Conservation (phyloP, 2,113 vertebrate genomes). For the Stictonetta naevosa region DNA sequence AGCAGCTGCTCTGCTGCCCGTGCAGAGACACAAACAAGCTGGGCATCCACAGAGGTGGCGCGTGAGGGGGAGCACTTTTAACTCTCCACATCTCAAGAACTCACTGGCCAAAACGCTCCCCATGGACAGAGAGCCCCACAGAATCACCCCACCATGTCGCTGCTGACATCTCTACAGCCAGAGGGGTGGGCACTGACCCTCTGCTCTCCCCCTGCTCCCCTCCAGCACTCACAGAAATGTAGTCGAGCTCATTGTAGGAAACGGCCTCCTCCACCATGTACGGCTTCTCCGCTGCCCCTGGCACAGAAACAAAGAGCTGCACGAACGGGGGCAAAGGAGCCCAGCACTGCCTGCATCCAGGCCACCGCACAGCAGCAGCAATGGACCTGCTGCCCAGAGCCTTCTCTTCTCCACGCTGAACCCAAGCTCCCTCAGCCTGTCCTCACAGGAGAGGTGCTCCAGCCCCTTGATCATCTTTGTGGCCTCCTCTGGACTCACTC, state of each 20-base stretch:
- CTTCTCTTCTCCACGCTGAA: too few relatives aligned
- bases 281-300: constrained; percentile 96
- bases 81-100: background rate
- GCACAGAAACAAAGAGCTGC: background rate
- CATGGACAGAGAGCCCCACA: background rate
- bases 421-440: too few relatives aligned
- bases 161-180: accelerated
- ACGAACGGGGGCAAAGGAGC: background rate
- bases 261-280: constrained; percentile 95
- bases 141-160: background rate
- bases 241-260: constrained; percentile 96
- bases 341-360: accelerated
- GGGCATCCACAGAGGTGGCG: background rate
- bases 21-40: accelerated
- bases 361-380: background rate
- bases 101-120: background rate
- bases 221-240: constrained; percentile 87
- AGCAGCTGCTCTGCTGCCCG: background rate
- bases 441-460: too few relatives aligned
- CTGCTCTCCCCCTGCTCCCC: background rate
- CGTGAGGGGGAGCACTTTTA: background rate
- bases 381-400: background rate
- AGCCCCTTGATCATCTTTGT: too few relatives aligned
- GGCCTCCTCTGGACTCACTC: too few relatives aligned
- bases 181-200: background rate